Evolutionary conservation across 1,140 invertebrate genomes (phyloP).

Genomic region (Amphibalanus amphitrite): DNA sequence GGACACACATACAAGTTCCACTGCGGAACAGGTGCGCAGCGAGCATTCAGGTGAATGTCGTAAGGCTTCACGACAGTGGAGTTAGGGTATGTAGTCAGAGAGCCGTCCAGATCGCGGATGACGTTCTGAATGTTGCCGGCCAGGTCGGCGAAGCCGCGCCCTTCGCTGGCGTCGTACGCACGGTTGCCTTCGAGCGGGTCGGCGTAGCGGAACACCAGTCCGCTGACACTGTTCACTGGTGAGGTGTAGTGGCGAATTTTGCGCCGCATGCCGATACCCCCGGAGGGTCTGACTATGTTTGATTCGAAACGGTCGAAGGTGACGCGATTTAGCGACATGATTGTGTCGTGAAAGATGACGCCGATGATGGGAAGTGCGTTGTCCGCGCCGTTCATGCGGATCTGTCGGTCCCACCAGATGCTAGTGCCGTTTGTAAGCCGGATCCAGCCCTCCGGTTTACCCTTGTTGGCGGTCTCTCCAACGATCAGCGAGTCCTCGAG

Average conservation of each 20-base stretch:
- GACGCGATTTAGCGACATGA: background rate
- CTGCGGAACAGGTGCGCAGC: background rate
- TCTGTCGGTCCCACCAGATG: constrained; percentile 4
- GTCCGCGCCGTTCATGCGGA: background rate
- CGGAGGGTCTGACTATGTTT: background rate
- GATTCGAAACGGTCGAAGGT: background rate
- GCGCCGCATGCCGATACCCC: background rate
- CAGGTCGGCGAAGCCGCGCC: background rate
- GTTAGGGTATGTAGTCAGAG: background rate
- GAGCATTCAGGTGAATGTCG: background rate
- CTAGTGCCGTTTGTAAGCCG: background rate
- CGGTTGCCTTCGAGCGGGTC: background rate
- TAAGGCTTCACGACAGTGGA: background rate
- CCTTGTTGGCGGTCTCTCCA: background rate
- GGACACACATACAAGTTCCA: constrained; percentile 2
- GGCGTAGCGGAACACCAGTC: background rate
- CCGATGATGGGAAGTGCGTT: constrained; percentile 2
- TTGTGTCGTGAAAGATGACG: background rate
- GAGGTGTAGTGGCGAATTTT: background rate
- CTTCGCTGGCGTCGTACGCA: background rate
- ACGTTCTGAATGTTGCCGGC: background rate
- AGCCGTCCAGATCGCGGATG: background rate
- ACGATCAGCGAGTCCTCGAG: background rate
- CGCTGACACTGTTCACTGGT: background rate
- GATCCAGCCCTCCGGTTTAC: constrained; percentile 3